Percentiles rank a stretch among this genome's conserved stretches.
Evolutionary conservation across 2,797 vertebrate genomes (phyloP).

Genomic region (Liparis tanakae): DNA sequence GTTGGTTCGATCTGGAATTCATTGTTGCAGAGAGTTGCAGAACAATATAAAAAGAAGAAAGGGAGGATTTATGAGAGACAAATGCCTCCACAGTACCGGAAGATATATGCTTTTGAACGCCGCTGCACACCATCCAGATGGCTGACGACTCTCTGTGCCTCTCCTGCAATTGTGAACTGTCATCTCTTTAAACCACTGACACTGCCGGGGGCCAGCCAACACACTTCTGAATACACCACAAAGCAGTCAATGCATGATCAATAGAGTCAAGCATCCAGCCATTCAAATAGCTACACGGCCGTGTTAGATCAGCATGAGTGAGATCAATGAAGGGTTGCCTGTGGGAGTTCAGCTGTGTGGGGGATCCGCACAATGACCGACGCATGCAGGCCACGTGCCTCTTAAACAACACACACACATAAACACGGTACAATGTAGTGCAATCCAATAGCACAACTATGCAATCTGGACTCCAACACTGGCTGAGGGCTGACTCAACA

Average conservation of each 20-base stretch:
- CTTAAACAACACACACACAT: slow-evolving; percentile 19
- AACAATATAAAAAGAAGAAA: slow-evolving; percentile 17
- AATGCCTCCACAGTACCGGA: slow-evolving; percentile 3
- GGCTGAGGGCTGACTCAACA: background rate
- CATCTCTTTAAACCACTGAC: slow-evolving; percentile 29
- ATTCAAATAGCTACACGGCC: slow-evolving; percentile 17
- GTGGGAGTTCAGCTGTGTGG: slow-evolving; percentile 37
- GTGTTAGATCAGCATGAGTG: slow-evolving; percentile 47
- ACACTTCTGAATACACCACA: slow-evolving; percentile 26
- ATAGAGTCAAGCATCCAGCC: slow-evolving; percentile 35
- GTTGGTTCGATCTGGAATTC: slow-evolving; percentile 34
- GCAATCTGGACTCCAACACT: background rate
- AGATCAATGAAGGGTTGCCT: slow-evolving; percentile 42
- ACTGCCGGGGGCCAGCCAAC: slow-evolving; percentile 33
- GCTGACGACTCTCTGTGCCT: slow-evolving; percentile 37
- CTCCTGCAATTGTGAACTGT: slow-evolving; percentile 34
- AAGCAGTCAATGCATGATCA: slow-evolving; percentile 46
- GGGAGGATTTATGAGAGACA: slow-evolving; percentile 31
- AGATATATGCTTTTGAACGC: slow-evolving; percentile 24
- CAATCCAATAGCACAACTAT: background rate
- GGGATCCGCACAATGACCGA: slow-evolving; percentile 20
- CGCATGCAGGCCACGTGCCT: slow-evolving; percentile 5
- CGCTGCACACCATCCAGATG: slow-evolving; percentile 37
- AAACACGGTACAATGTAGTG: slow-evolving; percentile 1
- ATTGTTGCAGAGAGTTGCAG: slow-evolving; percentile 20